Base-by-base conservation (phyloP, 2,888 invertebrate species). In the Theodoxus fluviatilis region DNA sequence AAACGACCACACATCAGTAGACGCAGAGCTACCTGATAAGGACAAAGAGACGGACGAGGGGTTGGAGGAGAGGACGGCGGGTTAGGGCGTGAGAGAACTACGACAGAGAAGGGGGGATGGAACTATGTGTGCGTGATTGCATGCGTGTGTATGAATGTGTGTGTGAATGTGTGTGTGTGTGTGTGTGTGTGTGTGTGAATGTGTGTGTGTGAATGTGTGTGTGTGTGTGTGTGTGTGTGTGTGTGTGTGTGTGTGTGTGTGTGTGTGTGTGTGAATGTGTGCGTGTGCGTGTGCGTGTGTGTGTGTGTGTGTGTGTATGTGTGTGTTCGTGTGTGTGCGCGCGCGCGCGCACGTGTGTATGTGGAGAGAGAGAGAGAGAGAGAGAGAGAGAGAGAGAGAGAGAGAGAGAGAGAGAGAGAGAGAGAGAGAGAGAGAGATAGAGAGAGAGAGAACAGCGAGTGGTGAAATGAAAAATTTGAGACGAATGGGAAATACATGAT, bases 201-300 rank as follows among this genome's bases (percentile, higher is more conserved):
- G 61, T 0, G 61, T 28, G 61, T 15, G 61, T 33, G 61, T 12
- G 61, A 35, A 12, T 35, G 35, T 61, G 1, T 35, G 61, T 61
- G 35, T 35, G 61, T 61, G 35, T 35, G 61, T 61, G 33, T 35
- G 61, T 35, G 35, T 35, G 35, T 33, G 61, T 18, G 3, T 61
- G 35, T 35, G 61, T 33, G 35, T 35, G 61, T 1, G 3, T 35
- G 1, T 61, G 35, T 18, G 35, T 33, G 3, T 33, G 35, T 61
- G 35, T 33, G 35, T 35, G 35, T 61, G 59, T 35, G 35, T 33
- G 35, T 15, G 3, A 35, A n/a, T 15, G 35, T 33, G 35, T 35
- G 59, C 35, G 59, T 35, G 59, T 33, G 59, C 3, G 59, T n/a
- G n/a, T n/a, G n/a, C n/a, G n/a, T 38, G n/a, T 38, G n/a, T 63